Evolutionary conservation across 2,888 invertebrate species (phyloP), one percentile per base, ranked within the genome.

Genomic region (Andrena praecox): DNA sequence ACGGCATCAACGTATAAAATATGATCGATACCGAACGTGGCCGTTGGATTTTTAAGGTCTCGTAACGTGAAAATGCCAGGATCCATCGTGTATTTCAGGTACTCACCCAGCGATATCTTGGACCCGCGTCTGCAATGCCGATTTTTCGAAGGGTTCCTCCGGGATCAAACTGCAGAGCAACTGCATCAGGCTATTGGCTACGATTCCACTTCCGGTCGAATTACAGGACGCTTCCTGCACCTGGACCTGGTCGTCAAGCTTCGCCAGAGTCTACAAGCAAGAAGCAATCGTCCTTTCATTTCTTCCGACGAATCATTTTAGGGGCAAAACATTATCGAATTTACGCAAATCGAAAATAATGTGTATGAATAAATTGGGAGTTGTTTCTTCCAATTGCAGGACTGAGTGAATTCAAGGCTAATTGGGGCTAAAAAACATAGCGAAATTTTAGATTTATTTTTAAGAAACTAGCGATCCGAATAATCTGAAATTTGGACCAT

Each of bases 41-140:
- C 48, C 66, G 76, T 75, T 42, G 67, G 73, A 76, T 31, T 71
- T 80, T 81, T 75, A 63, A 50, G 76, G 24, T 75, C 64, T 35
- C 71, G 52, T 87, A 84, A 71, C 70, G 27, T 33, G 63, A 52
- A 33, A 69, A 74, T 33, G 29, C 42, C 35, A 42, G 29, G 12
- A 59, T 54, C 66, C 63, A 59, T n/a, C 50, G 0, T 50, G 27
- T 56, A 35, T 29, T 81, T 73, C 35, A 67, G 64, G 12, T 60
- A 94, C 95, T 94, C 92, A 95, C 96, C 95, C 95, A 60, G 95
- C 94, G 74, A 95, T 94, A 90, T 96, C 95, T 86, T 95, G 95
- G 50, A 95, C 91, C 62, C 95, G 93, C 79, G 92, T 90, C 79
- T 93, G 93, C 66, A 93, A 92, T 10, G 93, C 86, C 50, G 94